Conservation (phyloP, 2,888 invertebrate species). For the Polia nebulosa region DNA sequence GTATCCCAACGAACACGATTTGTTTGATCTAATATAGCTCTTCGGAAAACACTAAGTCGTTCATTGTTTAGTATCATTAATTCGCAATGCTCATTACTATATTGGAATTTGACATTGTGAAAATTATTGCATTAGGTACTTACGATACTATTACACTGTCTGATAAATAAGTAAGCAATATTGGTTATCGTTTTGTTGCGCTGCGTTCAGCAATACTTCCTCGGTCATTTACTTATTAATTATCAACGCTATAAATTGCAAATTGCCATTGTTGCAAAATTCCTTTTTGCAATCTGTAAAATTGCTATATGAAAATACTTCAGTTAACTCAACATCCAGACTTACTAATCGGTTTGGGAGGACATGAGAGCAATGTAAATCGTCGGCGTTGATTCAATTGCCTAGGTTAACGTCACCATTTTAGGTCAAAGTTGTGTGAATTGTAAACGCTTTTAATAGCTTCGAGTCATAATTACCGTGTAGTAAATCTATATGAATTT, state of each 20-base stretch:
- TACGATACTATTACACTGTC: slow-evolving; percentile 33
- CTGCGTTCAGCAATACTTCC: slow-evolving; percentile 30
- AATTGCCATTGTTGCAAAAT: not conserved
- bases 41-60: slow-evolving; percentile 18
- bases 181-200: slow-evolving; percentile 53
- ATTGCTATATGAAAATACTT: slow-evolving; percentile 3
- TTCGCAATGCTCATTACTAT: slow-evolving; percentile 8
- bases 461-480: slow-evolving; percentile 27
- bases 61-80: slow-evolving; percentile 21
- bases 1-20: slow-evolving; percentile 43
- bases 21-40: slow-evolving; percentile 38
- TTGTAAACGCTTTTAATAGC: slow-evolving; percentile 47
- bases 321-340: slow-evolving; percentile 10
- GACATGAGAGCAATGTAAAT: slow-evolving; percentile 23
- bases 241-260: slow-evolving; percentile 8
- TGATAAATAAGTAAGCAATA: slow-evolving; percentile 50
- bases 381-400: slow-evolving; percentile 14
- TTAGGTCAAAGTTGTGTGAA: slow-evolving; percentile 47
- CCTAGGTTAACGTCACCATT: slow-evolving; percentile 42
- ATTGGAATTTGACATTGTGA: slow-evolving; percentile 12
- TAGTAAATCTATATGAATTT: slow-evolving; percentile 35
- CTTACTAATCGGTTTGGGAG: slow-evolving; percentile 23
- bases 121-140: slow-evolving; percentile 31
- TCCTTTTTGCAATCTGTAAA: not conserved
- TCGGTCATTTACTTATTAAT: slow-evolving; percentile 1